Conservation (phyloP, 2,797 vertebrate species). For the Chaetodon trifasciatus region DNA sequence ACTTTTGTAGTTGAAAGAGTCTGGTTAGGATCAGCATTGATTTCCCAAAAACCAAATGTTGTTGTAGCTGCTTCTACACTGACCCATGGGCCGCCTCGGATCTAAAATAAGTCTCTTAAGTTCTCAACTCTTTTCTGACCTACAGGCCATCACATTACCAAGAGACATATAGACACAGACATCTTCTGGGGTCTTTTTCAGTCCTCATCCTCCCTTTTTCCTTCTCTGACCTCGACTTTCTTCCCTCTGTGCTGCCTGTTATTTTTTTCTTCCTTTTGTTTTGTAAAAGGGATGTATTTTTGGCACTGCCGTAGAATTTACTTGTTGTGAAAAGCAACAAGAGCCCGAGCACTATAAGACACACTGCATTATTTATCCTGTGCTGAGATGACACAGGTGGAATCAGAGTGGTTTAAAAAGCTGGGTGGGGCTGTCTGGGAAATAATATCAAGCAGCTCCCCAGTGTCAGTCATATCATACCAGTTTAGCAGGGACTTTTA, state of each 20-base stretch:
- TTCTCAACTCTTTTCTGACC: constrained; percentile 11
- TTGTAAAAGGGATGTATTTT: constrained; percentile 4
- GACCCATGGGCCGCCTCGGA: constrained; percentile 20
- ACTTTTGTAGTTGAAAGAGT: constrained; percentile 43
- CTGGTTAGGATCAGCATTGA: constrained; percentile 47
- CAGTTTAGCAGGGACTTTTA: constrained; percentile 38
- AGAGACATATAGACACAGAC: constrained; percentile 10
- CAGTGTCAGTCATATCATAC: constrained; percentile 44
- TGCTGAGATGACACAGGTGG: constrained; percentile 34
- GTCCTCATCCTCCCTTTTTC: neutral
- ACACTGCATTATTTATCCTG: constrained; percentile 67
- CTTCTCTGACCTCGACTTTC: neutral
- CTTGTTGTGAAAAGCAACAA: constrained; percentile 35
- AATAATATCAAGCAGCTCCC: constrained; percentile 55
- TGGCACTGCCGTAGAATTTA: constrained; percentile 31
- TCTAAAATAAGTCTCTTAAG: constrained; percentile 19
- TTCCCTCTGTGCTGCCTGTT: neutral
- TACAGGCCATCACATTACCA: neutral
- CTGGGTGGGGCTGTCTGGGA: constrained; percentile 44
- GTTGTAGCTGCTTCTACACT: constrained; percentile 26
- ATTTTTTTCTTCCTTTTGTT: neutral
- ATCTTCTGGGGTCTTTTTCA: neutral
- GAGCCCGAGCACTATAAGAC: constrained; percentile 27
- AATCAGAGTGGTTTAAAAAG: constrained; percentile 65
- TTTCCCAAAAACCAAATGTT: constrained; percentile 59